Conservation (phyloP, 2,888 invertebrate genomes). For the Lithophane socia region DNA sequence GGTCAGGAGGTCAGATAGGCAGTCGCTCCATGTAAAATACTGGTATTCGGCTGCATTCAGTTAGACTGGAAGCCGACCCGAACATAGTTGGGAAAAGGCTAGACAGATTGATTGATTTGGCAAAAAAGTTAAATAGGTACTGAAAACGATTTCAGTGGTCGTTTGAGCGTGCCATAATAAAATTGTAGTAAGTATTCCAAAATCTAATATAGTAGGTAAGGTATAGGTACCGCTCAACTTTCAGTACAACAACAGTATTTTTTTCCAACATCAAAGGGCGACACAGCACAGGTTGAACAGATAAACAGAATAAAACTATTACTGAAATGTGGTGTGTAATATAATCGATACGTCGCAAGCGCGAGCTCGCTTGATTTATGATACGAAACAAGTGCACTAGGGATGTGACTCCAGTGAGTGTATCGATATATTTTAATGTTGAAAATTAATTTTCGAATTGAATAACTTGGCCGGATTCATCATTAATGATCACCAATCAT, state of each 20-base stretch:
- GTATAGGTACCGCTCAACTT: neutral
- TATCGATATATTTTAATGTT: slow-evolving; percentile 62
- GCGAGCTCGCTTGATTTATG: slow-evolving; percentile 84
- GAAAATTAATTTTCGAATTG: neutral
- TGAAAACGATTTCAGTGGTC: neutral
- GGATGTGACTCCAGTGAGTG: slow-evolving; percentile 45
- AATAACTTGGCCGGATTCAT: too few relatives aligned
- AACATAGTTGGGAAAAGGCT: too few relatives aligned
- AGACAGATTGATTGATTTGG: neutral
- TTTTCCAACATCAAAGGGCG: slow-evolving; percentile 54
- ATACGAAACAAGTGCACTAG: slow-evolving; percentile 80
- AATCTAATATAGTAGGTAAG: neutral
- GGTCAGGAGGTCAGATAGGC: too few relatives aligned
- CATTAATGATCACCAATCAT: too few relatives aligned
- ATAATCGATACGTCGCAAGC: slow-evolving; percentile 78
- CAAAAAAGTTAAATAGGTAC: neutral
- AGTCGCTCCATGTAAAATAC: too few relatives aligned
- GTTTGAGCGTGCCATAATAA: neutral
- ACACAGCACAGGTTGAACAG: slow-evolving; percentile 60
- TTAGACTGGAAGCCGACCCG: too few relatives aligned
- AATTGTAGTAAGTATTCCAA: neutral
- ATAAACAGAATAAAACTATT: slow-evolving; percentile 73
- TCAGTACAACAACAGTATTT: slow-evolving; percentile 6
- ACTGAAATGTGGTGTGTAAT: slow-evolving; percentile 76
- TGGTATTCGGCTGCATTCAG: too few relatives aligned